These are phyloP conservation scores for Ciconia boyciana DNA, from an alignment of 2,113 vertebrate species.

Conservation along the genomic window DNA sequence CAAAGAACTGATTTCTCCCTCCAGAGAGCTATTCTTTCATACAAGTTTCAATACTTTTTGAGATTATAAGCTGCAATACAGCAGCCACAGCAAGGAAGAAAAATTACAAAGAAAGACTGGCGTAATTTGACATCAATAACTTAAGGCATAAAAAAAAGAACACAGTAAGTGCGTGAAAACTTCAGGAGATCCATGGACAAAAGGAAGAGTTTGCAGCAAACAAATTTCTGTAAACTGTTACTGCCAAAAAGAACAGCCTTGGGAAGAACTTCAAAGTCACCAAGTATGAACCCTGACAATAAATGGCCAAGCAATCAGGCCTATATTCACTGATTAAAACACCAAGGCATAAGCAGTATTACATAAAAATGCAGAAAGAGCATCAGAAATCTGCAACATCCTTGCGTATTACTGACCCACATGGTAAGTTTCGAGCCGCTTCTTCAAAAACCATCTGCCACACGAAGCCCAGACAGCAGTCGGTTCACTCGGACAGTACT, in stretches of 20 bases:
- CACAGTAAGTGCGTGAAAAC: background rate
- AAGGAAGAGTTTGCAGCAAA: background rate
- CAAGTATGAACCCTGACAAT: background rate
- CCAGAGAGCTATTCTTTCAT: background rate
- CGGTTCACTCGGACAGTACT: background rate
- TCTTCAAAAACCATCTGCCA: background rate
- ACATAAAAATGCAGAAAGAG: background rate
- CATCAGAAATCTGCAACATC: background rate
- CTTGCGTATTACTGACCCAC: accelerated
- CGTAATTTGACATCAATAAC: background rate
- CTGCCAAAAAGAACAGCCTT: background rate
- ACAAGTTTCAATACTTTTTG: background rate
- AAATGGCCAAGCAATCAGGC: background rate
- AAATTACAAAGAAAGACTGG: background rate
- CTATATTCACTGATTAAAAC: background rate
- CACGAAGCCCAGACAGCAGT: background rate
- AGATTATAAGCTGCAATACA: conserved; percentile 4
- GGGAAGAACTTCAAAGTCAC: background rate
- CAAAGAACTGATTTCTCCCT: background rate
- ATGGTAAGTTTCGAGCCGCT: background rate
- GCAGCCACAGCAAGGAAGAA: background rate
- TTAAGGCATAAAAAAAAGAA: background rate
- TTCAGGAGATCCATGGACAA: background rate
- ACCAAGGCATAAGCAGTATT: background rate
- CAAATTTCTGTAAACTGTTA: background rate